Conservation (phyloP, 2,797 vertebrate species). For the Thalassophryne amazonica region DNA sequence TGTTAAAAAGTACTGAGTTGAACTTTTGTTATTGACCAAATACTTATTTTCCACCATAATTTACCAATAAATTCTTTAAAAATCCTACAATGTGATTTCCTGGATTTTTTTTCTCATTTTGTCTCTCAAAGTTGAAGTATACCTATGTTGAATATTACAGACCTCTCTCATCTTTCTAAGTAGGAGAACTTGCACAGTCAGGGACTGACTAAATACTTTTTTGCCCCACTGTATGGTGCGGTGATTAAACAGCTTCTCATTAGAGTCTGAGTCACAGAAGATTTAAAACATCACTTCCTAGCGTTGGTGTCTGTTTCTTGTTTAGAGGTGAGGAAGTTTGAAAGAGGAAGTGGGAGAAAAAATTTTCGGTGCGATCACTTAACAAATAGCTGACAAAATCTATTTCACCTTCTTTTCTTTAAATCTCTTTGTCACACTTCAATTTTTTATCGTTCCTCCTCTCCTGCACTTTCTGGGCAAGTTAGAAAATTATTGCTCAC, state of each 20-base stretch:
- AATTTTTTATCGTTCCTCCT: neutral
- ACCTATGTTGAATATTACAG: too few species aligned
- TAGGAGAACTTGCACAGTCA: too few species aligned
- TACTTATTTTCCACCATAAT: too few species aligned
- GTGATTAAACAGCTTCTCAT: neutral
- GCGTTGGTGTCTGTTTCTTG: constrained; percentile 2
- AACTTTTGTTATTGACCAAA: too few species aligned
- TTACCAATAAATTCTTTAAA: too few species aligned
- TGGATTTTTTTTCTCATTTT: too few species aligned
- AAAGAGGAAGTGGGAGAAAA: constrained; percentile 70
- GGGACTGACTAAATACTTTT: too few species aligned
- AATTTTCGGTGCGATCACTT: constrained; percentile 27
- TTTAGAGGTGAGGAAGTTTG: constrained; percentile 40
- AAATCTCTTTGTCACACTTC: constrained; percentile 21
- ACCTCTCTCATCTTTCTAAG: too few species aligned
- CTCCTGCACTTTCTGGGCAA: neutral
- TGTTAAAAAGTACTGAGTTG: too few species aligned
- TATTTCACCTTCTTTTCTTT: constrained; percentile 3
- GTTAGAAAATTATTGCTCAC: neutral
- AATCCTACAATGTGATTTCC: too few species aligned
- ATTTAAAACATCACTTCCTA: constrained; percentile 33
- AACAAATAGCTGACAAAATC: neutral
- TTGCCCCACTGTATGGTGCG: too few species aligned
- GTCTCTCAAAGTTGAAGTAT: too few species aligned
- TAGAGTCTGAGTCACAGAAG: neutral